Evolutionary conservation across 2,888 invertebrate species (phyloP).

Genomic region (Orthonychiurus folsomi): DNA sequence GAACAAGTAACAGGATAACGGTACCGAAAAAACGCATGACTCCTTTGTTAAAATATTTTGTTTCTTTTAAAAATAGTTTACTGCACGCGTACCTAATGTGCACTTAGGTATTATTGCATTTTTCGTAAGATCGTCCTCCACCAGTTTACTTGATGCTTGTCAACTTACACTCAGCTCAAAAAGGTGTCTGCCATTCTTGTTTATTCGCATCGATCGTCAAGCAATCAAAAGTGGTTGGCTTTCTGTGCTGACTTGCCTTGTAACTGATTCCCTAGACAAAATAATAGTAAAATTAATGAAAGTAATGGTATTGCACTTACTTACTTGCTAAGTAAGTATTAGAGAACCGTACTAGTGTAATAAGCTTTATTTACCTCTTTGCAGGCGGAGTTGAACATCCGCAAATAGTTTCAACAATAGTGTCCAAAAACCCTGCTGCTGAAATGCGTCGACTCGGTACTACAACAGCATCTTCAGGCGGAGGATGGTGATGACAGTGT

Average conservation of each 20-base stretch:
- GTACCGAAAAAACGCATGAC: too few relatives aligned
- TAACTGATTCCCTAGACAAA: slow-evolving; percentile 2
- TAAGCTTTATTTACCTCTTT: slow-evolving; percentile 51
- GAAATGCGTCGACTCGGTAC: slow-evolving; percentile 20
- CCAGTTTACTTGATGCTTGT: too few relatives aligned
- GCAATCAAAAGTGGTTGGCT: background rate
- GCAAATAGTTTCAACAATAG: slow-evolving; percentile 39
- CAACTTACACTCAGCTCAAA: too few relatives aligned
- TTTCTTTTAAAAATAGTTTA: too few relatives aligned
- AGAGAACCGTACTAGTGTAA: background rate
- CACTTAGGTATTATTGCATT: too few relatives aligned
- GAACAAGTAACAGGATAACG: too few relatives aligned
- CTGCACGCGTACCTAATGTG: too few relatives aligned
- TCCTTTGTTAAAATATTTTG: too few relatives aligned
- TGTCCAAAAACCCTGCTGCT: slow-evolving; percentile 36
- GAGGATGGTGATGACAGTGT: slow-evolving; percentile 20
- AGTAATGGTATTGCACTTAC: background rate
- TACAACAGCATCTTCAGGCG: slow-evolving; percentile 12
- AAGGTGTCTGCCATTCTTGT: too few relatives aligned
- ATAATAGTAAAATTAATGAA: slow-evolving; percentile 6
- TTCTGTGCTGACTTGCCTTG: background rate
- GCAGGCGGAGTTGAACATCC: slow-evolving; percentile 28
- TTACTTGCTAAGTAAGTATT: background rate
- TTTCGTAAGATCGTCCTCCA: too few relatives aligned
- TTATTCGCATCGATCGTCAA: too few relatives aligned